Percentiles rank a stretch among this genome's conserved stretches.
These are phyloP conservation scores for Arvicanthis niloticus DNA, from an alignment of 2,113 vertebrate species.

Conservation along the genomic window DNA sequence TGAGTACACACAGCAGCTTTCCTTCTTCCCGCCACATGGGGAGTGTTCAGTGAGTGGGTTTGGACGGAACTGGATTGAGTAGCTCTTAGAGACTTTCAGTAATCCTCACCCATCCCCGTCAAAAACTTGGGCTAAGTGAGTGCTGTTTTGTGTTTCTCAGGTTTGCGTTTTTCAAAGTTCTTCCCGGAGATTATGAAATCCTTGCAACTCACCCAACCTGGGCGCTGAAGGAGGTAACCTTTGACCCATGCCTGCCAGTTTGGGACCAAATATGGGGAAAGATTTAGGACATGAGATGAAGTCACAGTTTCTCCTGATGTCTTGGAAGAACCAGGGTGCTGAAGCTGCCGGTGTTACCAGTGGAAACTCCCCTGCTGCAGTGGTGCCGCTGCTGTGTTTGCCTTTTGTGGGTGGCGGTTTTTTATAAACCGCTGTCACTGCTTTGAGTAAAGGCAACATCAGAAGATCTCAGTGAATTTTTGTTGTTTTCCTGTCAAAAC, in stretches of 20 bases:
- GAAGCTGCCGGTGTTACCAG: not conserved
- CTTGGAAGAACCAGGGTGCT: not conserved
- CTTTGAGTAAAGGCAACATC: constrained; percentile 60
- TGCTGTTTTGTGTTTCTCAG: constrained; percentile 84
- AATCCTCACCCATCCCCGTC: not conserved
- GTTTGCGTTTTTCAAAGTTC: constrained; percentile 96
- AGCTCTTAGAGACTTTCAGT: not conserved
- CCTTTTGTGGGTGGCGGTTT: constrained; percentile 5
- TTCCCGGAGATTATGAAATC: constrained; percentile 96
- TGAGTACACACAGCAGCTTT: not conserved
- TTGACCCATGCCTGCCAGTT: fast-evolving
- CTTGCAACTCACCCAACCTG: constrained; percentile 95
- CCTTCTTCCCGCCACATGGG: not conserved
- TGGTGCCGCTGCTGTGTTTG: not conserved
- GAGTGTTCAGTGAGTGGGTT: not conserved
- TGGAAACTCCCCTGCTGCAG: not conserved
- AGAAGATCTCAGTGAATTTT: not conserved
- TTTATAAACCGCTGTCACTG: not conserved
- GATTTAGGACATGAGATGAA: not conserved
- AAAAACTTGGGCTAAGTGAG: not conserved
- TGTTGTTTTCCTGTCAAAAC: constrained; percentile 53
- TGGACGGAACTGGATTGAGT: not conserved
- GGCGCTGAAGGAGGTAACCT: constrained; percentile 93
- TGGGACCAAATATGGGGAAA: not conserved
- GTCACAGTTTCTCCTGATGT: constrained; percentile 1